These are phyloP conservation scores for Lasioglossum baleicum DNA, from an alignment of 1,140 invertebrate species.

Conservation along the genomic window DNA sequence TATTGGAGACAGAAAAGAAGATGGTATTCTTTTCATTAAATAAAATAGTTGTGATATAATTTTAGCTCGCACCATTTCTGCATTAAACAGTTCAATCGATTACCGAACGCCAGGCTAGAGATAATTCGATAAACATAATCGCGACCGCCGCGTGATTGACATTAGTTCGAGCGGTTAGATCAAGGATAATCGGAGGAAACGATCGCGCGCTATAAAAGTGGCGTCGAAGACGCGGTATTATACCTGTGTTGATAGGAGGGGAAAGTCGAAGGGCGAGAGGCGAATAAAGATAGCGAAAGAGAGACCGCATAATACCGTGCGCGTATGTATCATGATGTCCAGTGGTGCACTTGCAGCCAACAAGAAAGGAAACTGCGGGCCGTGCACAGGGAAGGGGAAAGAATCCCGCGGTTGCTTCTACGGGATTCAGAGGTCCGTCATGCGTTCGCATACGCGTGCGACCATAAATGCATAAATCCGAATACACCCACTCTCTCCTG, in stretches of 20 bases:
- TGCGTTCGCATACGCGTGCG: slow-evolving; percentile 53
- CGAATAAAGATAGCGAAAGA: slow-evolving; percentile 12
- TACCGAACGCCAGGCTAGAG: too few species aligned
- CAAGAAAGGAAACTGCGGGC: slow-evolving; percentile 36
- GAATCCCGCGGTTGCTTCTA: slow-evolving; percentile 54
- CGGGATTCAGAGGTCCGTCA: slow-evolving; percentile 48
- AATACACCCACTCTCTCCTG: slow-evolving; percentile 49
- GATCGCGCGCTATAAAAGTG: slow-evolving; percentile 73
- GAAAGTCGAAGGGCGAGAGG: not conserved
- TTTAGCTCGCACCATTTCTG: too few species aligned
- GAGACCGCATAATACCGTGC: slow-evolving; percentile 65
- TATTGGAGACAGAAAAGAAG: too few species aligned
- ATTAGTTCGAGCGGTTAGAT: slow-evolving; percentile 63
- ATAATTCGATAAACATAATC: slow-evolving; percentile 21
- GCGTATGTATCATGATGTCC: slow-evolving; percentile 68
- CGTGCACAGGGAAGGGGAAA: slow-evolving; percentile 45
- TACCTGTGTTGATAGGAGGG: slow-evolving; percentile 57
- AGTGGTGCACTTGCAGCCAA: slow-evolving; percentile 47
- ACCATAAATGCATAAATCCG: slow-evolving; percentile 57
- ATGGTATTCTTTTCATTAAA: too few species aligned
- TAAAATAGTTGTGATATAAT: too few species aligned
- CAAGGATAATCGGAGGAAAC: slow-evolving; percentile 70
- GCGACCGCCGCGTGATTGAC: slow-evolving; percentile 60
- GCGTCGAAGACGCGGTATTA: slow-evolving; percentile 71
- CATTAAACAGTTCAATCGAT: not conserved